Base-by-base conservation (phyloP, 2,797 vertebrate genomes). In the Chloroceryle inda region DNA sequence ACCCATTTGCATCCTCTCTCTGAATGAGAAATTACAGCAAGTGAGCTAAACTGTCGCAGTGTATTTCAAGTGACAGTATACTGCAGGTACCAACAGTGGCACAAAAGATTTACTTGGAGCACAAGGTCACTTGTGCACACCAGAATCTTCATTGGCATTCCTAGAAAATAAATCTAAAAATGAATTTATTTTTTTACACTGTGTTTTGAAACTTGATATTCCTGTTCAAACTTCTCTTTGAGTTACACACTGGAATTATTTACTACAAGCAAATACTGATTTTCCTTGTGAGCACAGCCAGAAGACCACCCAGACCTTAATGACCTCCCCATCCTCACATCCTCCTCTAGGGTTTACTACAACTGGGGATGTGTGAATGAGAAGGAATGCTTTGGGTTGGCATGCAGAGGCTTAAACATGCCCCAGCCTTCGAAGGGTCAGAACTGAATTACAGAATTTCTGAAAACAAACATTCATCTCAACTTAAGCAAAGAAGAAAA, bases 111-210 rank as follows among this genome's bases (percentile, higher is more conserved):
- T 52, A 67, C 56, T 92, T 68, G 88, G 86, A 89, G 45, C 72
- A 71, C 45, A 79, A 89, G 63, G 50, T 47, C 72, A 89, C 84
- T 71, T 85, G 76, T 68, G 79, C 74, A 62, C 80, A 95, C 38
- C 83, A 80, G 52, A 88, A 96, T 80, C 78, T 85, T 29, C 44
- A 94, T n/a, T 73, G 93, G 94, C 92, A 96, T 95, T 96, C 91
- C 86, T 91, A 96, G 85, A 94, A 95, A 96, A 92, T 88, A 97
- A 93, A 95, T 89, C 88, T 45, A 85, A 92, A 72, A 94, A 93
- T 71, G 19, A 88, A 68, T 40, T 40, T n/a, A 15, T 71, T 93
- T 96, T 52, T 91, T 86, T 62, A 80, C 42, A 95, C 78, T 5
- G 42, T 76, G 86, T 85, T 92, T 88, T 85, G 73, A 93, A 97